Evolutionary conservation across 2,113 vertebrate genomes (phyloP), one percentile per base, ranked within the genome.

Genomic region (Uropsilus gracilis): DNA sequence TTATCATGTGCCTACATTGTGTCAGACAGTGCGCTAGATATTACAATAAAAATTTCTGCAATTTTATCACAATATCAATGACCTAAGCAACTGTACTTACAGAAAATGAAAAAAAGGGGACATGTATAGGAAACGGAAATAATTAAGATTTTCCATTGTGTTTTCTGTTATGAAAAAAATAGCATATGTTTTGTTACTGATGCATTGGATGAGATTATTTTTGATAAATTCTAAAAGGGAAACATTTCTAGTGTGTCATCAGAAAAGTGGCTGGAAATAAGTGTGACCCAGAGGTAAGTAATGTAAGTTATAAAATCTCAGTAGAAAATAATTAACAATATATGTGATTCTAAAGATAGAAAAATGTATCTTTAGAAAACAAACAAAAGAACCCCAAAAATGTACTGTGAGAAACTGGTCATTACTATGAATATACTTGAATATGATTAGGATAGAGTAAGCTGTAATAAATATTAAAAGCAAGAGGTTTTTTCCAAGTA

Each of bases 261-360:
- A 63, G 57, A 86, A 93, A 92, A 92, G 34, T 61, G 84, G 85
- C 18, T 81, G 69, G n/a, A 78, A 87, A 59, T 83, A 87, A 72
- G 59, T 89, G 18, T 85, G 14, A 72, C n/a, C 20, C 28, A 82
- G 66, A 89, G 46, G 59, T 42, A 91, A 71, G 14, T 69, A 46
- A 73, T 61, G 0, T 34, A 78, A 50, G 44, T 53, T 83, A 6
- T 81, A 61, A 68, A 69, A 93, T n/a, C 32, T 30, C 42, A 81
- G 11, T 32, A 44, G 63, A 50, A 88, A 78, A 13, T 26, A 64
- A 30, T n/a, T 37, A 48, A 90, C 61, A 66, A 78, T 57, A 11
- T 22, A 6, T 69, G 50, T 14, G 78, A 63, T 34, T 1, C 69
- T 86, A 78, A 61, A 73, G 69, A 14, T 6, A 42, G 8, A 63